phyloP scores from a whole-genome alignment of 2,113 vertebrate species.

The Odocoileus hemionus region DNA sequence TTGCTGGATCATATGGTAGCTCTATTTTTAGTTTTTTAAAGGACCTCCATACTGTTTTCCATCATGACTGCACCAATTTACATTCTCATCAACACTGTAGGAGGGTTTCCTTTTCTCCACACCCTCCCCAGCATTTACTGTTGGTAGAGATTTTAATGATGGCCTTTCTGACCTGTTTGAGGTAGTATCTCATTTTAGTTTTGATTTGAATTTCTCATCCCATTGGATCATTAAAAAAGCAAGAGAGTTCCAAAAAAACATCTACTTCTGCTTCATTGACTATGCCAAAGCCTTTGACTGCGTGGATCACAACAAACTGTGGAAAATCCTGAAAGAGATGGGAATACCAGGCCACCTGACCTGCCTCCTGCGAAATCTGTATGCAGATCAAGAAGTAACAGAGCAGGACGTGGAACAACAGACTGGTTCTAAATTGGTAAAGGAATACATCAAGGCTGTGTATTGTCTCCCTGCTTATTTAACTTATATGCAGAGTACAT shows the following conservation, averaged over 20 bases:
- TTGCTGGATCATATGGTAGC: background rate
- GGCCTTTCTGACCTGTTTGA: background rate
- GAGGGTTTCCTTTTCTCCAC: background rate
- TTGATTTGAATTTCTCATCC: background rate
- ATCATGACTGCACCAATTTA: background rate
- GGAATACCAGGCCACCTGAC: background rate
- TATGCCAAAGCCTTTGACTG: background rate
- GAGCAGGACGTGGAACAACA: background rate
- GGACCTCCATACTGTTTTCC: background rate
- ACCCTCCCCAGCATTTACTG: background rate
- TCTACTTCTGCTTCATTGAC: background rate
- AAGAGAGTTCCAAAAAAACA: background rate
- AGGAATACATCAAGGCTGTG: background rate
- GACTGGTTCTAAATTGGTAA: accelerated
- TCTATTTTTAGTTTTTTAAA: background rate
- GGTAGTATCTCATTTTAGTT: background rate
- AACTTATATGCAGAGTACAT: background rate
- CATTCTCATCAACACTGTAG: background rate
- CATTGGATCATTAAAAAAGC: background rate
- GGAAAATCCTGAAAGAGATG: background rate
- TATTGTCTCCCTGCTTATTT: background rate
- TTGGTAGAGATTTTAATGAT: background rate
- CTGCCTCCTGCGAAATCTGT: background rate
- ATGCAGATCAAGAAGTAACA: background rate
- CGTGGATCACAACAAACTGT: background rate